phyloP scores from a whole-genome alignment of 2,113 vertebrate genomes.

The Vanacampus margaritifer region DNA sequence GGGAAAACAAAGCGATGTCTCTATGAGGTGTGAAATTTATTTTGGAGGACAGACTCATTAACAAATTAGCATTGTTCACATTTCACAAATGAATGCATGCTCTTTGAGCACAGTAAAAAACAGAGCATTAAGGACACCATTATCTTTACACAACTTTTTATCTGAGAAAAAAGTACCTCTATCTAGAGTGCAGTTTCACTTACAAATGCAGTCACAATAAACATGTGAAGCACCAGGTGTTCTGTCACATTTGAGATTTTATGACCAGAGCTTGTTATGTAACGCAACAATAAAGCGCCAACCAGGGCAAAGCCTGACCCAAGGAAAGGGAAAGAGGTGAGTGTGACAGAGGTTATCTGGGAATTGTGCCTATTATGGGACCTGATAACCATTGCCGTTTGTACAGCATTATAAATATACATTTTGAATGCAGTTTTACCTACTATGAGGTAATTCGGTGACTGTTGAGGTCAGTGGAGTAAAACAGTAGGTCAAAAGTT shows the following conservation, averaged over 20 bases:
- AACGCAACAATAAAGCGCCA: conserved; percentile 6
- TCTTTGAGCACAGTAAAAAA: background rate
- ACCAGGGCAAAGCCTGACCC: conserved; percentile 28
- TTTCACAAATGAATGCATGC: background rate
- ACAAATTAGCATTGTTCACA: background rate
- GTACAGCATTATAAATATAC: conserved; percentile 19
- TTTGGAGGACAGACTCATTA: background rate
- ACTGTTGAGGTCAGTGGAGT: conserved; percentile 32
- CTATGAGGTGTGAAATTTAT: background rate
- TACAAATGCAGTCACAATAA: background rate
- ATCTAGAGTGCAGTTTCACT: background rate
- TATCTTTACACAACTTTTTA: background rate
- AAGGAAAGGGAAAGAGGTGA: conserved; percentile 31
- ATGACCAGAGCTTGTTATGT: background rate
- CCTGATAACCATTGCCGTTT: conserved; percentile 3
- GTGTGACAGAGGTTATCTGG: conserved; percentile 19
- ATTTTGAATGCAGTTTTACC: background rate
- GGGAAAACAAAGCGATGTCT: background rate
- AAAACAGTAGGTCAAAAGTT: conserved; percentile 15
- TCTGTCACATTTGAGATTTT: background rate
- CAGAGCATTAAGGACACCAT: background rate
- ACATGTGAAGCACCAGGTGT: conserved; percentile 7
- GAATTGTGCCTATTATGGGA: background rate
- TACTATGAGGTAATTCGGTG: conserved; percentile 12
- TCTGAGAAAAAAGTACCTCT: background rate